Evolutionary conservation across 2,113 vertebrate genomes (phyloP).

Genomic region (Cygnus buccinator): DNA sequence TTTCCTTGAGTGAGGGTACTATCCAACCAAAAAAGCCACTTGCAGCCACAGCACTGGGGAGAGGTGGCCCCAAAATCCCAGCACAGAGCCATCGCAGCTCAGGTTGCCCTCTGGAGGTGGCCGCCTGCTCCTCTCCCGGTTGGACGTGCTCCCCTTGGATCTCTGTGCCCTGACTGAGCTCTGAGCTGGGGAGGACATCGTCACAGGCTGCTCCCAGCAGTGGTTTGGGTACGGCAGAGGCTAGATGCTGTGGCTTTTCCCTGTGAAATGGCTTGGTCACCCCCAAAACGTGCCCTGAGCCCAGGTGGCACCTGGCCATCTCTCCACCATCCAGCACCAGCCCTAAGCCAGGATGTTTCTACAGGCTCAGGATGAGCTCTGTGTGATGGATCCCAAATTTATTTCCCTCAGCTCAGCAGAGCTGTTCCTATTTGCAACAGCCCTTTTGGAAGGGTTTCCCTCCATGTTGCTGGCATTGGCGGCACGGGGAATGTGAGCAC

Average conservation of each 20-base stretch:
- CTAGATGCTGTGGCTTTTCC: background rate
- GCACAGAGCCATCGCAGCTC: background rate
- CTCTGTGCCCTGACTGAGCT: background rate
- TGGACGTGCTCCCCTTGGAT: background rate
- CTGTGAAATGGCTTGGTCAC: background rate
- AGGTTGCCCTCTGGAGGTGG: background rate
- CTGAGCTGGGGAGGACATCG: background rate
- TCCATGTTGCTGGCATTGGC: background rate
- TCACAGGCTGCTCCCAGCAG: background rate
- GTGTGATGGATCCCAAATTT: background rate
- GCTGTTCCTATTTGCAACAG: background rate
- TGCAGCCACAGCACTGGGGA: no score
- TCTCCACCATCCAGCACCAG: background rate
- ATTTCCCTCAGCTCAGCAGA: background rate
- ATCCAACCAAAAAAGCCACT: no score
- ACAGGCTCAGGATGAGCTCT: background rate
- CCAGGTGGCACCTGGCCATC: background rate
- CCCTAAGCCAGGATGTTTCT: background rate
- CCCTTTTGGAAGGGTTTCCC: background rate
- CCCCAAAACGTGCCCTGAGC: background rate
- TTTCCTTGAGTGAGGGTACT: no score
- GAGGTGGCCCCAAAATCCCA: no score
- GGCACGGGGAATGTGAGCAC: background rate
- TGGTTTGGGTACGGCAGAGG: background rate
- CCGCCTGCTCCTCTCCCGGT: rapidly evolving